Evolutionary conservation across 2,888 invertebrate genomes (phyloP), one percentile per base, ranked within the genome.

Genomic region (Hipparchia sbordonii): DNA sequence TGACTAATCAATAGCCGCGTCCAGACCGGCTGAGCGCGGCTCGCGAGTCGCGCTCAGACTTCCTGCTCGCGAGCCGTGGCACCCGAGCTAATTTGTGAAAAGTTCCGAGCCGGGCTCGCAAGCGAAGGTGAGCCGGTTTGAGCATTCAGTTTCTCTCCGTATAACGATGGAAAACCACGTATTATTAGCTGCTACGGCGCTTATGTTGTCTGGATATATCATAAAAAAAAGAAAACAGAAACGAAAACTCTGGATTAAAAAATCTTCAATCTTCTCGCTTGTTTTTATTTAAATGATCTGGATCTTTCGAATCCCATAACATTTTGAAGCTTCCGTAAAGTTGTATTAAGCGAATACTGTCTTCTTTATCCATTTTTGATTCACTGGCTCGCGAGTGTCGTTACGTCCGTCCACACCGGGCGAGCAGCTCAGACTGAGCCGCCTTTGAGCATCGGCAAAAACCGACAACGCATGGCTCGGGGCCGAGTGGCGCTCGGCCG

Each of bases 401-500:
- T 57, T 57, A 57, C 13, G 57, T 57, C 33, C 57, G 57, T 57
- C 57, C 57, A 57, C 57, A 57, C 57, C 23, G 33, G 57, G 57
- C 57, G 57, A 57, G 57, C 57, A 59, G 59, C 33, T 13, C 59
- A 13, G 59, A 13, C 23, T 13, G 59, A 33, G 33, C 59, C 33
- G 59, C 52, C 52, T 52, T 52, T 52, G 65, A 70, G 70, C 70
- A 63, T 70, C 70, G 56, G 45, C 56, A 70, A 70, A 57, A 57
- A 77, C 77, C 74, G 78, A 76, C 77, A 77, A 74, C 73, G 72
- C 66, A 75, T 77, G 74, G 74, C 77, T 76, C 75, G 76, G 66
- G 70, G 75, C 69, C 76, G 76, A 78, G 75, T 72, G 66, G 70
- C 71, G 74, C 76, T 78, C 74, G 72, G 77, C 45, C 78, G 73